Evolutionary conservation across 2,113 vertebrate genomes (phyloP).

Genomic region (Hiodon tergisus): DNA sequence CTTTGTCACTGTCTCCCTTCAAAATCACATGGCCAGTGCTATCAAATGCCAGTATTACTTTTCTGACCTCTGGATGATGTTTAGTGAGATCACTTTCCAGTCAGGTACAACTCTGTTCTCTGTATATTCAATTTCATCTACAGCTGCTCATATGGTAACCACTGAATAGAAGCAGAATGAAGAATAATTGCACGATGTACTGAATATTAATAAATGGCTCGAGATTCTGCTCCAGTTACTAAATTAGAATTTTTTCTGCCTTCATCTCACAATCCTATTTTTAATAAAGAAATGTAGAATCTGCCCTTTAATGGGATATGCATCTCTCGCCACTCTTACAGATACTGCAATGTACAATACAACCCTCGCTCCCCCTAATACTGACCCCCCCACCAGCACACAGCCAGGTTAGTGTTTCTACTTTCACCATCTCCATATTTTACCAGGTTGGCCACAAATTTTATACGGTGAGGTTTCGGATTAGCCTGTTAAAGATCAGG

Average conservation of each 20-base stretch:
- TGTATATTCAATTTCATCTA: slow-evolving; percentile 55
- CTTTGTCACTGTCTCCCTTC: slow-evolving; percentile 83
- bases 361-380: slow-evolving; percentile 62
- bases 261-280: no score
- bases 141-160: not conserved
- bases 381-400: slow-evolving; percentile 60
- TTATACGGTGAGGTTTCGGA: no score
- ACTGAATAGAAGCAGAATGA: not conserved
- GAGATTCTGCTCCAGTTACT: not conserved
- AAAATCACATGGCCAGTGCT: slow-evolving; percentile 90
- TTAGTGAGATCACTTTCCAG: slow-evolving; percentile 98
- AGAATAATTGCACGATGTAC: not conserved
- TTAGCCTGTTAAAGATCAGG: not conserved
- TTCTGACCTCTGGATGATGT: slow-evolving; percentile 92
- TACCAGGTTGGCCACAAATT: no score
- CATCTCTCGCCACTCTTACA: slow-evolving; percentile 48
- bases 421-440: slow-evolving; percentile 4
- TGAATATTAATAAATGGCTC: not conserved
- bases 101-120: slow-evolving; percentile 67
- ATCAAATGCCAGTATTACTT: slow-evolving; percentile 97
- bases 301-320: not conserved
- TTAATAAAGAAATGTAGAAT: no score
- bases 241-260: no score
- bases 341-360: slow-evolving; percentile 96
- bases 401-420: slow-evolving; percentile 53